phyloP scores from a whole-genome alignment of 2,113 vertebrate genomes.

The Eclectus roratus region DNA sequence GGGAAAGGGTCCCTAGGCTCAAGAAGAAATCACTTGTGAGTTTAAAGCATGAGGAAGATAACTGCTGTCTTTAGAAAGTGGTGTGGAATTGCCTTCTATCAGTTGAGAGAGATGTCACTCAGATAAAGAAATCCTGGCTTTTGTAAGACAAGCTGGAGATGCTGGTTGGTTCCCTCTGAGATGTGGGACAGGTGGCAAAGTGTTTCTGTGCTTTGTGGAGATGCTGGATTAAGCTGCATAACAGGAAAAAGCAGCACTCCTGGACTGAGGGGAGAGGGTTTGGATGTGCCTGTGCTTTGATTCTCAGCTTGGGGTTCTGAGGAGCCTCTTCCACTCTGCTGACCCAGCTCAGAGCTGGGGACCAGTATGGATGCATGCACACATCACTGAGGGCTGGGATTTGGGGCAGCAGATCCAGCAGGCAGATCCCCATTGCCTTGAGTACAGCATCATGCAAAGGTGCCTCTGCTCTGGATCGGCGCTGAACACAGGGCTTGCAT shows the following conservation, averaged over 20 bases:
- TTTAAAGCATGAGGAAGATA: neutral
- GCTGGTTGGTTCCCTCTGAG: neutral
- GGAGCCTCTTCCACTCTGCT: neutral
- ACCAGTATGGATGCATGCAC: rapidly evolving
- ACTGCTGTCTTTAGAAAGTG: neutral
- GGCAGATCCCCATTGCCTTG: rapidly evolving
- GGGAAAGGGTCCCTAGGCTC: neutral
- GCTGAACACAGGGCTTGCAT: neutral
- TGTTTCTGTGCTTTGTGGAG: neutral
- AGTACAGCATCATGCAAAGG: rapidly evolving
- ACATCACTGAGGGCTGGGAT: rapidly evolving
- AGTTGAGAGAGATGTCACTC: neutral
- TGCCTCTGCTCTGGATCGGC: rapidly evolving
- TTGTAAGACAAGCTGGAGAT: neutral
- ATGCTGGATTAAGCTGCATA: neutral
- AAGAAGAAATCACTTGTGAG: neutral
- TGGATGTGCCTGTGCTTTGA: neutral
- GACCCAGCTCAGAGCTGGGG: neutral
- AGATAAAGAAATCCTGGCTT: neutral
- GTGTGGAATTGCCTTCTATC: neutral
- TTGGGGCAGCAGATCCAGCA: neutral
- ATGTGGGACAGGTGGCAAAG: neutral
- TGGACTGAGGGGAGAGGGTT: neutral
- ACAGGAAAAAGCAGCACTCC: neutral
- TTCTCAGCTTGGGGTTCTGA: neutral